These are phyloP conservation scores for Melipona beecheii DNA, from an alignment of 2,888 invertebrate genomes.

Conservation along the genomic window DNA sequence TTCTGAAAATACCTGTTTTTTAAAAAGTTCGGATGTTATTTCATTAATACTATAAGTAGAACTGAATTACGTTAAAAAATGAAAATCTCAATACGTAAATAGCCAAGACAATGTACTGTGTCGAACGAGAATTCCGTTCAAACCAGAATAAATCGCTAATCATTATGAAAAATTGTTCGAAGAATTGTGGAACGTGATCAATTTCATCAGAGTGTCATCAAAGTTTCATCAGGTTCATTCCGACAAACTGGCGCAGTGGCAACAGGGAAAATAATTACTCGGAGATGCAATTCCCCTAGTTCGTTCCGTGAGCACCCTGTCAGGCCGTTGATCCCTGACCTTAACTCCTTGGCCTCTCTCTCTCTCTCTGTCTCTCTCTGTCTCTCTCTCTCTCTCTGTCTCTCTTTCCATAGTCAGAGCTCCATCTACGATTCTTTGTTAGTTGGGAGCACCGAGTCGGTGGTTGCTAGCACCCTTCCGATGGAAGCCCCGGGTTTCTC, in stretches of 20 bases:
- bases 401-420: neutral
- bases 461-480: conserved; percentile 27
- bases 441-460: neutral
- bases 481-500: conserved; percentile 16
- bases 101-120: too few relatives aligned
- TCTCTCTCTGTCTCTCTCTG: conserved; percentile 6
- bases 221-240: neutral
- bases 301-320: neutral
- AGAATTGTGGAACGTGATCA: neutral
- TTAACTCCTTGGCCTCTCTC: conserved; percentile 26
- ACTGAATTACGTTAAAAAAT: too few relatives aligned
- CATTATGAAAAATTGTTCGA: neutral
- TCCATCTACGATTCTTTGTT: conserved; percentile 35
- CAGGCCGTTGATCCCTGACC: conserved; percentile 36
- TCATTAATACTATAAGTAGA: too few relatives aligned
- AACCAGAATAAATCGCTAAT: neutral
- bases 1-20: too few relatives aligned
- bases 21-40: too few relatives aligned
- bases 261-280: conserved; percentile 21
- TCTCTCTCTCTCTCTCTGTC: conserved; percentile 10
- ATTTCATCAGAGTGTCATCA: neutral
- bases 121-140: too few relatives aligned
- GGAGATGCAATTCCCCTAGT: conserved; percentile 3
- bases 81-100: too few relatives aligned
- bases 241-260: neutral